Evolutionary conservation across 2,797 vertebrate species (phyloP), one percentile per base, ranked within the genome.

Genomic region (Antrozous pallidus): DNA sequence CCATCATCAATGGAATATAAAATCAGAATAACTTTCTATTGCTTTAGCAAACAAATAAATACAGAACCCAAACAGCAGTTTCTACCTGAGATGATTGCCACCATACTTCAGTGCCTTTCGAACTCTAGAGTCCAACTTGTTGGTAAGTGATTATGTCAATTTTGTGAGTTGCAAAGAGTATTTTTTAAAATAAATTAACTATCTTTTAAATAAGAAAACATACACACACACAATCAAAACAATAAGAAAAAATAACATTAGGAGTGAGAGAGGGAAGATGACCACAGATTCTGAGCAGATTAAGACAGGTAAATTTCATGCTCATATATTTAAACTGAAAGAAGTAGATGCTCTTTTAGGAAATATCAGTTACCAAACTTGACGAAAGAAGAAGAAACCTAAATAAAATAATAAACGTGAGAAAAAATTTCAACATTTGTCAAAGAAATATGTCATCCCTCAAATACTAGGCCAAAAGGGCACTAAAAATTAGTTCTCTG

Each of bases 361-460:
- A 88, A 96, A 61, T 84, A 71, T 81, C 28, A 73, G 63, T 91
- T 86, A 82, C n/a, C 28, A 42, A 33, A 65, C 18, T 80, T 80
- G 79, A 94, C 2, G 0, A 4, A 63, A 69, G 69, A 77, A 56
- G 45, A 54, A 77, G 51, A 94, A 75, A 77, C 31, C 33, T 73
- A 90, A 93, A 79, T 89, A 80, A 78, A 90, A 75, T 80, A 82
- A 77, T 24, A 3, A 36, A 16, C 13, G 5, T 93, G 92, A 80
- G 92, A 95, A 96, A 87, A 74, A 58, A 51, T 58, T 90, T 47
- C 71, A 94, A 70, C 31, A 82, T 92, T 92, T 74, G 38, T 90
- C 56, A 71, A 78, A 93, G 77, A 92, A 74, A 22, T 40, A 22
- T 85, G 63, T 82, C 16, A 85, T 90, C 56, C 85, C 40, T 11